phyloP scores from a whole-genome alignment of 2,888 invertebrate species.

The Trichogramma evanescens region DNA sequence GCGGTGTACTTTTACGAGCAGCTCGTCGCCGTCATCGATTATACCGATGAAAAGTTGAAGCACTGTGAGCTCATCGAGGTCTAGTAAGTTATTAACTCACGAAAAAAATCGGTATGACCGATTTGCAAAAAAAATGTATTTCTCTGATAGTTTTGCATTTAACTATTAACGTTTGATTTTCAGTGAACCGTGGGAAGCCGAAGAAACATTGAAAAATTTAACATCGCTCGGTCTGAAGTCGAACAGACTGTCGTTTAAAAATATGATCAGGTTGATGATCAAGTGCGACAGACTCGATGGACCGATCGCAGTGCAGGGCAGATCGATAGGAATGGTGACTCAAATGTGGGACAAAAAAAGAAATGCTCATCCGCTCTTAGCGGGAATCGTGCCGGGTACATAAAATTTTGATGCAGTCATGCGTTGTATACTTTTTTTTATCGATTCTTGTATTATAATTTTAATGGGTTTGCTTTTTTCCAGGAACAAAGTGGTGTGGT shows the following conservation, averaged over 20 bases:
- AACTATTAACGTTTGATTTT: conserved; percentile 29
- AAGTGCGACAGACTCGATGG: conserved; percentile 67
- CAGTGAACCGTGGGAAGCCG: conserved; percentile 67
- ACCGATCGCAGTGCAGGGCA: conserved; percentile 14
- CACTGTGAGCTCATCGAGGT: conserved; percentile 81
- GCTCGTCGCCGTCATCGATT: conserved; percentile 75
- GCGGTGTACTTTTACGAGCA: conserved; percentile 70
- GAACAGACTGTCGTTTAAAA: conserved; percentile 60
- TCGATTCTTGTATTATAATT: background rate
- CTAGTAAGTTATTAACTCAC: conserved; percentile 59
- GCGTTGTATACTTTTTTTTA: background rate
- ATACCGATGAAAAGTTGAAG: conserved; percentile 62
- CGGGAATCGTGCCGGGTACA: conserved; percentile 75
- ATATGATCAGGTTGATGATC: conserved; percentile 74
- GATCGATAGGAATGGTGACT: conserved; percentile 8
- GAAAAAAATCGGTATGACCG: too few relatives aligned
- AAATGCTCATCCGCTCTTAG: conserved; percentile 64
- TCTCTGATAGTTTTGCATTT: too few relatives aligned
- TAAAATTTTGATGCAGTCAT: background rate
- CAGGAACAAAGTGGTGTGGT: conserved; percentile 90
- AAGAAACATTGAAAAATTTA: conserved; percentile 58
- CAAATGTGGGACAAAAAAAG: conserved; percentile 12
- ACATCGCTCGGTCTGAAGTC: conserved; percentile 56
- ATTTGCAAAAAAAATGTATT: too few relatives aligned
- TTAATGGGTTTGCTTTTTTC: conserved; percentile 22